phyloP scores from a whole-genome alignment of 1,140 invertebrate species.

The Probaryconus sp. region DNA sequence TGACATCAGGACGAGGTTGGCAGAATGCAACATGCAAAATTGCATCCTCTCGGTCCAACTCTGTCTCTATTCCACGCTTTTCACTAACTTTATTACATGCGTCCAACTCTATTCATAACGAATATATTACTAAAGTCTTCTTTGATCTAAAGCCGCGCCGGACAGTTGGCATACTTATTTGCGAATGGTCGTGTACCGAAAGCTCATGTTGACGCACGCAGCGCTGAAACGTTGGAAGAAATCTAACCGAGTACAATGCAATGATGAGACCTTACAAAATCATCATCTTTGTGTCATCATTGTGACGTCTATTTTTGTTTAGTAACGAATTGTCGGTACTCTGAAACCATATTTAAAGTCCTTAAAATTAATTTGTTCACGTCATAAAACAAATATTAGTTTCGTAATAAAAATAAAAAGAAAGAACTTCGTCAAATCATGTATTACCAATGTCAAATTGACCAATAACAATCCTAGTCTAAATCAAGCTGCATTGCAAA shows the following conservation, averaged over 20 bases:
- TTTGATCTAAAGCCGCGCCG: conserved; percentile 68
- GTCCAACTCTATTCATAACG: conserved; percentile 68
- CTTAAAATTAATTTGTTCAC: too few relatives aligned
- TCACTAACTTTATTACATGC: conserved; percentile 21
- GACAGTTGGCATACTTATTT: conserved; percentile 60
- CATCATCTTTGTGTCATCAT: too few relatives aligned
- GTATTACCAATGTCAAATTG: too few relatives aligned
- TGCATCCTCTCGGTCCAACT: background rate
- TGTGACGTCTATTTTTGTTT: too few relatives aligned
- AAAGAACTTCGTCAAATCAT: too few relatives aligned
- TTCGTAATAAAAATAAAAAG: too few relatives aligned
- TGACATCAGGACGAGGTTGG: conserved; percentile 28
- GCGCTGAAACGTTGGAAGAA: conserved; percentile 17
- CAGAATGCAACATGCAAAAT: conserved; percentile 53
- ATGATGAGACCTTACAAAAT: conserved; percentile 36
- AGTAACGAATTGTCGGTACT: too few relatives aligned
- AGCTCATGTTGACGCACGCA: conserved; percentile 21
- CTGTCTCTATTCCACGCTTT: conserved; percentile 20
- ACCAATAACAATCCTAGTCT: too few relatives aligned
- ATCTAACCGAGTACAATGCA: conserved; percentile 51
- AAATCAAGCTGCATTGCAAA: too few relatives aligned
- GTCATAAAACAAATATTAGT: too few relatives aligned
- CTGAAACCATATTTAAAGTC: too few relatives aligned
- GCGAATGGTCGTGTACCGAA: conserved; percentile 27
- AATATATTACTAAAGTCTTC: conserved; percentile 69